These are phyloP conservation scores for Strigamia maritima DNA, from an alignment of 2,888 invertebrate species.

Conservation along the genomic window DNA sequence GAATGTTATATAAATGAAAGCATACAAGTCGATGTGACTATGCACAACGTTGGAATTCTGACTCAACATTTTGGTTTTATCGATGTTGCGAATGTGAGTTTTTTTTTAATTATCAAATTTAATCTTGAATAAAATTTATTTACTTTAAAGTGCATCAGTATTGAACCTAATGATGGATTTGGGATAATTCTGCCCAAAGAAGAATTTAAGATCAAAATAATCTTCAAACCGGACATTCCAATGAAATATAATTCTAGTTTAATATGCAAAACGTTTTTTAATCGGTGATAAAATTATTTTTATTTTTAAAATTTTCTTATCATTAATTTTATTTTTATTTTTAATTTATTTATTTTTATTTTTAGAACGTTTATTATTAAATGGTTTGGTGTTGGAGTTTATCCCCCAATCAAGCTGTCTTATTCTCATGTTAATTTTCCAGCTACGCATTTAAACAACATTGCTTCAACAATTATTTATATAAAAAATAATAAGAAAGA, in stretches of 20 bases:
- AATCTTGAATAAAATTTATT: background rate
- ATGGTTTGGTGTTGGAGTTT: background rate
- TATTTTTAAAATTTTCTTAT: too few relatives aligned
- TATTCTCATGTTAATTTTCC: background rate
- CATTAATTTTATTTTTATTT: background rate
- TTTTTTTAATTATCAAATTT: background rate
- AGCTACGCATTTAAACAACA: background rate
- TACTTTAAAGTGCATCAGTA: background rate
- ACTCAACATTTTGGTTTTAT: slow-evolving; percentile 1
- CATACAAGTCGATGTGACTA: background rate
- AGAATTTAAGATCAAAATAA: background rate
- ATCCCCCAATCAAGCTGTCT: background rate
- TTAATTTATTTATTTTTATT: background rate
- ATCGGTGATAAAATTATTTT: too few relatives aligned
- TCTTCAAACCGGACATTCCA: background rate
- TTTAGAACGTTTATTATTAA: slow-evolving; percentile 6
- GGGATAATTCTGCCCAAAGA: background rate
- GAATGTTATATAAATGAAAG: slow-evolving; percentile 10
- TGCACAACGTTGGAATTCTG: background rate
- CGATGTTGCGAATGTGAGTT: background rate
- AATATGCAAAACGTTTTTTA: background rate
- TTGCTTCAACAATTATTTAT: background rate
- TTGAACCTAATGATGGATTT: slow-evolving; percentile 26
- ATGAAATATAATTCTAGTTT: background rate
- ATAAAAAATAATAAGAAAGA: background rate